Evolutionary conservation across 2,113 vertebrate genomes (phyloP), one percentile per base, ranked within the genome.

Genomic region (Delphinus delphis): DNA sequence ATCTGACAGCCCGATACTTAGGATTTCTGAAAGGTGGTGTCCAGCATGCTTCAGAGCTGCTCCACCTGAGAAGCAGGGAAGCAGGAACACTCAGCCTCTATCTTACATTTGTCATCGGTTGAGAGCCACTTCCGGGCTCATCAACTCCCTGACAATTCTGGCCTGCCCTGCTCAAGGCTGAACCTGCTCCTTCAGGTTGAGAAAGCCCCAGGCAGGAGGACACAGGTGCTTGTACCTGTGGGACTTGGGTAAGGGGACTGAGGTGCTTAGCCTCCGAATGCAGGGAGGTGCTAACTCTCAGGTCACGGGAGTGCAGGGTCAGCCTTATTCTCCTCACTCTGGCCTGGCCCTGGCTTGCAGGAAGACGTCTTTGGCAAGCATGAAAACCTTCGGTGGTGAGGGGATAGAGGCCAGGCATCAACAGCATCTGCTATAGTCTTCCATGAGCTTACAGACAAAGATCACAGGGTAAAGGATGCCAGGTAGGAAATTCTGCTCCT

Each of bases 391-490:
- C 8, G 50, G 23, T 6, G 21, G 31, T n/a, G 38, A 58, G 38
- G 14, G 21, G 36, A 8, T 8, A 23, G 5, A 15, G 50, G 12
- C 9, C 58, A 70, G 82, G 15, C 62, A 23, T 4, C 15, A 3
- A 1, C 4, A 17, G 13, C 6, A 9, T 8, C 73, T 18, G 17
- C 55, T 18, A 1, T 20, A 18, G 33, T 33, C 3, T 25, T 53
- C 68, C 44, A 0, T 17, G 36, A 80, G 25, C 58, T 79, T 25
- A 6, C 0, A 20, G 74, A 28, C 4, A 31, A 74, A 28, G 8
- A 20, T 38, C 15, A 0, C 44, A 58, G 70, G 44, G 17, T 26
- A 6, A 41, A 90, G 10, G 15, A 50, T 4, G 8, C 21, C 1
- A 4, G 18, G 23, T 17, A 44, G n/a, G 44, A 70, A 21, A 15